Conservation (phyloP, 2,113 vertebrate genomes). For the Trichechus manatus region DNA sequence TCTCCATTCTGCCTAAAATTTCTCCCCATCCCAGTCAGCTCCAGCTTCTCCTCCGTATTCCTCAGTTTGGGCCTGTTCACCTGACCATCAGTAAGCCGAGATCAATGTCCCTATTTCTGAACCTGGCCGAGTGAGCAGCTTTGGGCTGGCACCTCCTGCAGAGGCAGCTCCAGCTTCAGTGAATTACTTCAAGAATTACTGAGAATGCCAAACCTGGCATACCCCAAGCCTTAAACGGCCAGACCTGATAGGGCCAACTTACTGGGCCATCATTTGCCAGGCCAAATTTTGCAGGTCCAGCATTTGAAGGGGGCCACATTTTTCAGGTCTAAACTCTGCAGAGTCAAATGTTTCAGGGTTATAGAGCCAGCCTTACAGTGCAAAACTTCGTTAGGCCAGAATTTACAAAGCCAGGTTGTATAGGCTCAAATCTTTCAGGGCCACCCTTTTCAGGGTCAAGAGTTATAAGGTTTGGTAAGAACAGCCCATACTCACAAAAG, state of each 20-base stretch:
- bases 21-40: background rate
- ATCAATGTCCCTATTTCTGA: background rate
- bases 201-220: background rate
- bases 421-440: background rate
- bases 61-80: background rate
- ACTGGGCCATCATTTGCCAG: background rate
- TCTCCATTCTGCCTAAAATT: background rate
- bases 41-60: background rate
- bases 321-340: constrained; percentile 51
- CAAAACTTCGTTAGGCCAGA: background rate
- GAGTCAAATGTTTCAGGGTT: background rate
- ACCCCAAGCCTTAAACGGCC: background rate
- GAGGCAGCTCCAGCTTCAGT: background rate
- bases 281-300: background rate
- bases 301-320: constrained; percentile 14
- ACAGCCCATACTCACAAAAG: constrained; percentile 43
- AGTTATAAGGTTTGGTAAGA: background rate
- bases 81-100: background rate
- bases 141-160: background rate
- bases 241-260: constrained; percentile 32
- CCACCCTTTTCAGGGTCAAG: background rate
- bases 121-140: background rate
- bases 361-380: background rate
- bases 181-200: background rate
- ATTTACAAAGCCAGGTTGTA: background rate